Evolutionary conservation across 2,888 invertebrate genomes (phyloP).

Genomic region (Capitulum mitella): DNA sequence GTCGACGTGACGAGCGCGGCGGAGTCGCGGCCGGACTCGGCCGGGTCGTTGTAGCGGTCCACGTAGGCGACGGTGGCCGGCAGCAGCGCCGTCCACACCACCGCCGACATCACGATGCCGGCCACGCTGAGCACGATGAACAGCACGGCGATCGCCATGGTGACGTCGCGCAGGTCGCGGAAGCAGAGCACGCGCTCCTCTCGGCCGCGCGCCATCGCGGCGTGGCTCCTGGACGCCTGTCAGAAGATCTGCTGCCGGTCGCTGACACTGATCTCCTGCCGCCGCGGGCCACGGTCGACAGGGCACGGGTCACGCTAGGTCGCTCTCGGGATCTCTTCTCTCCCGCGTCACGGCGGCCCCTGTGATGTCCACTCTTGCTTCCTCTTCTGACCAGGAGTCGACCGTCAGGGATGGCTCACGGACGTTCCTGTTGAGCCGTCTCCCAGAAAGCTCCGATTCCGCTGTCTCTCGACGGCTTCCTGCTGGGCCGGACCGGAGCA

Average conservation of each 20-base stretch:
- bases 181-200: slow-evolving; percentile 7
- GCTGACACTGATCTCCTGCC: background rate
- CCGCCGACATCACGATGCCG: background rate
- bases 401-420: no score
- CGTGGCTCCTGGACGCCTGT: background rate
- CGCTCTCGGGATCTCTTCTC: no score
- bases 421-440: no score
- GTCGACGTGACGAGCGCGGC: background rate
- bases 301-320: no score
- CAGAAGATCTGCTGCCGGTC: background rate
- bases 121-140: slow-evolving; percentile 4
- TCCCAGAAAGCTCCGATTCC: no score
- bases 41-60: background rate
- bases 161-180: slow-evolving; percentile 12
- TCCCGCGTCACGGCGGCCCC: no score
- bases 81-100: slow-evolving; percentile 9
- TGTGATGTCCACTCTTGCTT: no score
- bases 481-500: no score
- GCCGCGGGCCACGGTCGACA: background rate
- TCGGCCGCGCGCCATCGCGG: background rate
- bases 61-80: background rate
- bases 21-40: background rate
- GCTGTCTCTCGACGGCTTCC: no score
- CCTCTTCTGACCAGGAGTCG: no score
- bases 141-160: background rate